Evolutionary conservation across 2,888 invertebrate genomes (phyloP).

Genomic region (Oligia strigilis): DNA sequence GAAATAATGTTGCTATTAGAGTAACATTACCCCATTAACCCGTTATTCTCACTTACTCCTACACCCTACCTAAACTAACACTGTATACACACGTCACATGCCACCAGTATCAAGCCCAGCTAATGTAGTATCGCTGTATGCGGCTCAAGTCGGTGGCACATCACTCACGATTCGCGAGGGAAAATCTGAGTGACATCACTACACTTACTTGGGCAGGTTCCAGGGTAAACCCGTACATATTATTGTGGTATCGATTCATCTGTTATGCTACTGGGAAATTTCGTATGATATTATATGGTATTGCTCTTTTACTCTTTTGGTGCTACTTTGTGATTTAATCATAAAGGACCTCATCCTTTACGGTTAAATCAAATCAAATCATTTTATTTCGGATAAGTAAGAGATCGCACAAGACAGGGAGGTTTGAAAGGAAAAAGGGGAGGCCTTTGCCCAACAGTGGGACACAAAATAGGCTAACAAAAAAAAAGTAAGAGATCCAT

Average conservation of each 20-base stretch:
- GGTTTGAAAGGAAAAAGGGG: too few species aligned
- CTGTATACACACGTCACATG: conserved; percentile 31
- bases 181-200: conserved; percentile 47
- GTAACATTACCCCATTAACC: conserved; percentile 13
- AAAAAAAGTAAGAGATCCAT: too few species aligned
- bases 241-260: conserved; percentile 35
- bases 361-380: too few species aligned
- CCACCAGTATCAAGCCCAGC: conserved; percentile 29
- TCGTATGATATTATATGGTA: neutral
- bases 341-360: too few species aligned
- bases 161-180: conserved; percentile 52
- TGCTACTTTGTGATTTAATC: neutral
- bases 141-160: conserved; percentile 42
- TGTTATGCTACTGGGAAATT: conserved; percentile 23
- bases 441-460: too few species aligned
- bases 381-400: too few species aligned
- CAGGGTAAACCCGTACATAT: conserved; percentile 33
- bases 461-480: too few species aligned
- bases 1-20: neutral
- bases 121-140: conserved; percentile 61
- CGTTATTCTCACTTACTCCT: conserved; percentile 1
- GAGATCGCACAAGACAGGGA: too few species aligned
- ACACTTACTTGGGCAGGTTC: conserved; percentile 41
- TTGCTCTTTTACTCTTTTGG: neutral
- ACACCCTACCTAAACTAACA: conserved; percentile 2